phyloP scores from a whole-genome alignment of 2,888 invertebrate genomes.

The Hemistola chrysoprasaria region DNA sequence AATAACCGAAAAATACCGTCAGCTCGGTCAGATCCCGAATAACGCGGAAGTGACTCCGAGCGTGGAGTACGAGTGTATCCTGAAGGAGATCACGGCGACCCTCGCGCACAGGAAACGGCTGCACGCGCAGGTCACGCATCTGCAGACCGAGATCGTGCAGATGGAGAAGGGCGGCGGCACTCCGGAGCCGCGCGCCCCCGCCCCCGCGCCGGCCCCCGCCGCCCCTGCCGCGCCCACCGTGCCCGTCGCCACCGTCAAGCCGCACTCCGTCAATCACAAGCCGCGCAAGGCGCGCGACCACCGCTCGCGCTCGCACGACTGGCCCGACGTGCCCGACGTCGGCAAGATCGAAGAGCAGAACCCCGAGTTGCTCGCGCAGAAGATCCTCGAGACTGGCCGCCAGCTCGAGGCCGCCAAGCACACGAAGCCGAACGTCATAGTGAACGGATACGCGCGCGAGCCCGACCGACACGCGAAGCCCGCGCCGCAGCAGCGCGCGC shows the following conservation, averaged over 20 bases:
- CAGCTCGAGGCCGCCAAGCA: slow-evolving; percentile 94
- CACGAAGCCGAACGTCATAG: slow-evolving; percentile 63
- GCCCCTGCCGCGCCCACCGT: slow-evolving; percentile 35
- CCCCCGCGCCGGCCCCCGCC: slow-evolving; percentile 4
- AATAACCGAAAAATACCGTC: slow-evolving; percentile 86
- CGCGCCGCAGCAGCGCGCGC: slow-evolving; percentile 45
- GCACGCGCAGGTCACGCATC: slow-evolving; percentile 88
- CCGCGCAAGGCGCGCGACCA: slow-evolving; percentile 85
- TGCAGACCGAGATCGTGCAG: slow-evolving; percentile 89
- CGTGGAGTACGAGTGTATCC: slow-evolving; percentile 90
- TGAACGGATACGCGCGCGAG: slow-evolving; percentile 66
- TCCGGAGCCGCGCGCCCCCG: slow-evolving; percentile 66
- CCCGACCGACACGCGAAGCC: slow-evolving; percentile 49
- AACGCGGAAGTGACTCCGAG: slow-evolving; percentile 84
- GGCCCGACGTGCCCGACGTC: slow-evolving; percentile 95
- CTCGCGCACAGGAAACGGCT: slow-evolving; percentile 92
- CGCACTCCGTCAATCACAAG: slow-evolving; percentile 63
- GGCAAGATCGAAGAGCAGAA: slow-evolving; percentile 96
- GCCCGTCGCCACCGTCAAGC: slow-evolving; percentile 70
- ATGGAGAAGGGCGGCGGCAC: slow-evolving; percentile 88
- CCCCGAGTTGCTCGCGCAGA: slow-evolving; percentile 94
- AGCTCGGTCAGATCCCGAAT: slow-evolving; percentile 77
- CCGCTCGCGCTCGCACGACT: slow-evolving; percentile 92
- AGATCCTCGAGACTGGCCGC: slow-evolving; percentile 93
- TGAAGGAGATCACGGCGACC: slow-evolving; percentile 93